Evolutionary conservation across 2,113 vertebrate species (phyloP), one percentile per base, ranked within the genome.

Genomic region (Anoplopoma fimbria): DNA sequence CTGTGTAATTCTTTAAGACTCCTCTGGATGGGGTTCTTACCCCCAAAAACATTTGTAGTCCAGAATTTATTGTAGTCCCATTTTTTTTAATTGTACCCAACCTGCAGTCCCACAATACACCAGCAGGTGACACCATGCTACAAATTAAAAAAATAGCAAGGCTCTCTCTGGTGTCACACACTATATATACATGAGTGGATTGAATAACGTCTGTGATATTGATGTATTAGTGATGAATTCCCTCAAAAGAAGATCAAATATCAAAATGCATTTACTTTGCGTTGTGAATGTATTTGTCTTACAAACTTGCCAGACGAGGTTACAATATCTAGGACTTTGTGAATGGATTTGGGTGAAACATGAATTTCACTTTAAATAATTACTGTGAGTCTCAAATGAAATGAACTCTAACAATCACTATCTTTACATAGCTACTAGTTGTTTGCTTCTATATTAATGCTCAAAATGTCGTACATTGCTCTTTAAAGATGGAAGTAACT

Each of bases 41-140:
- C 25, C 23, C 17, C 42, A 29, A 33, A 17, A 29, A 45, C 0
- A 38, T 10, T 74, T 86, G 83, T 86, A 78, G 74, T 81, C n/a
- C 61, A 29, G 2, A 29, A 3, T 15, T 6, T 17, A 13, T 61
- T 82, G 68, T 75, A 62, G 49, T 67, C 33, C 36, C n/a, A 4
- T 4, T n/a, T 72, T 4, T n/a, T 72, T 76, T 57, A 0, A 4
- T 3, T 0, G 2, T 1, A 1, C 9, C 29, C 15, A 47, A 21
- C 9, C 0, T 65, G 73, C 36, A 45, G 42, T 81, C 1, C 51
- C 12, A 34, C 4, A 65, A 0, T 15, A 6, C 0, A 6, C 75
- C 90, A 78, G 51, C 63, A 89, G 77, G 40, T 85, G 89, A 65
- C 71, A 15, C 2, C 69, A 60, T 40, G 36, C 1, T 19, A 55